phyloP scores from a whole-genome alignment of 1,140 invertebrate genomes.

The Diorhabda sublineata region DNA sequence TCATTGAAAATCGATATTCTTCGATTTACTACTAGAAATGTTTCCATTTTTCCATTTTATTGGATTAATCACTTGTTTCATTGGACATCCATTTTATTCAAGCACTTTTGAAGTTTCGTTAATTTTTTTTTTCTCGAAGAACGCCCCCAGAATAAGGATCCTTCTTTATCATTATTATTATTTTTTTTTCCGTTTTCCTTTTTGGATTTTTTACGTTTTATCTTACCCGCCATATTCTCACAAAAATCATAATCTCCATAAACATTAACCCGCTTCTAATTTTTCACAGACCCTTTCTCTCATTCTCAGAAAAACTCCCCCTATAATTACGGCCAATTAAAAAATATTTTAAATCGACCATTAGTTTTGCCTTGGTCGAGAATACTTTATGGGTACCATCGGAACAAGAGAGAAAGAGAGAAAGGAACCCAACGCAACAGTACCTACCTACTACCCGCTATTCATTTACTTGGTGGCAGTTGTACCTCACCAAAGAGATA shows the following conservation, averaged over 20 bases:
- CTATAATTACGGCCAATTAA: slow-evolving; percentile 11
- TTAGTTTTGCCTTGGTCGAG: neutral
- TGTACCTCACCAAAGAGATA: slow-evolving; percentile 2
- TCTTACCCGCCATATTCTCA: neutral
- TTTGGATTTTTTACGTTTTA: too few relatives aligned
- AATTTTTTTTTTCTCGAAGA: too few relatives aligned
- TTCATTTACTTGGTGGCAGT: slow-evolving; percentile 12
- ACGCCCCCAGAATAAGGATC: too few relatives aligned
- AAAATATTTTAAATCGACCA: slow-evolving; percentile 3
- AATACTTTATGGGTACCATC: neutral
- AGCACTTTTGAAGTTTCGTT: too few relatives aligned
- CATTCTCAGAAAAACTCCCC: neutral
- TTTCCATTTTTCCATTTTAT: too few relatives aligned
- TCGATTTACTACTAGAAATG: too few relatives aligned
- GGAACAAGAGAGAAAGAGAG: neutral
- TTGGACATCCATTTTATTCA: too few relatives aligned
- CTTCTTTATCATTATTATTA: too few relatives aligned
- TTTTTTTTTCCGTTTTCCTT: too few relatives aligned
- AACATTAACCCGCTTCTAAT: slow-evolving; percentile 4
- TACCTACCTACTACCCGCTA: neutral
- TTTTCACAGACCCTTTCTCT: slow-evolving; percentile 5
- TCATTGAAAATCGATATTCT: too few relatives aligned
- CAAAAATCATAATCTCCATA: neutral
- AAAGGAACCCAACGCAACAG: neutral
- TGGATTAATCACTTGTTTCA: too few relatives aligned